A percentile compares a stretch with the other conserved stretches of the same genome.
phyloP scores from a whole-genome alignment of 2,888 invertebrate genomes.

The Matsumyia berberina region DNA sequence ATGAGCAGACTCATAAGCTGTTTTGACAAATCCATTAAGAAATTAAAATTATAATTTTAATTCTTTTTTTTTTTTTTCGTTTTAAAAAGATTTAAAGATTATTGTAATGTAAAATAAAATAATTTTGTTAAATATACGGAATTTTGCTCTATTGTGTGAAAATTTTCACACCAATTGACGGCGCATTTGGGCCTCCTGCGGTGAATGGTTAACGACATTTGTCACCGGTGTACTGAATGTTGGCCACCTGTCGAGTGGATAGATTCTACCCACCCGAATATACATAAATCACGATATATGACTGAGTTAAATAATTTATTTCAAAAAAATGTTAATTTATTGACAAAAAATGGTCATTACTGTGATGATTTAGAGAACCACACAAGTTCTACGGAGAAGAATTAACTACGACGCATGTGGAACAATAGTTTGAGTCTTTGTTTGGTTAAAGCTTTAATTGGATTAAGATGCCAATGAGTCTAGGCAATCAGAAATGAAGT shows the following conservation, averaged over 20 bases:
- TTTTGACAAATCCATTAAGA: constrained; percentile 8
- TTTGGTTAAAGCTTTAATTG: no score
- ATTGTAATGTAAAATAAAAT: constrained; percentile 1
- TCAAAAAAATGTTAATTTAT: constrained; percentile 7
- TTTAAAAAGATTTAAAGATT: not conserved
- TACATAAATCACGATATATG: constrained; percentile 34
- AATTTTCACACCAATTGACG: constrained; percentile 12
- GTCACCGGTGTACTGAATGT: constrained; percentile 8
- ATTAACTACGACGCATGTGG: not conserved
- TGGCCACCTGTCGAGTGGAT: constrained; percentile 19
- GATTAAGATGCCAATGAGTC: no score
- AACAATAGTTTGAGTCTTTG: not conserved
- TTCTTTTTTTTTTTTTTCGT: not conserved
- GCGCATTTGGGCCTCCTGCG: not conserved
- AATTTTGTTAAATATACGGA: not conserved
- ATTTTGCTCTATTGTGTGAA: not conserved
- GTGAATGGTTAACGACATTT: constrained; percentile 23
- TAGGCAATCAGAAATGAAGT: no score
- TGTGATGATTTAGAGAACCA: constrained; percentile 25
- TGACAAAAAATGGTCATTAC: constrained; percentile 2
- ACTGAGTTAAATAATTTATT: constrained; percentile 20
- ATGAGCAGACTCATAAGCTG: not conserved
- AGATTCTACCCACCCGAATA: not conserved
- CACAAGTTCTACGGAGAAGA: not conserved
- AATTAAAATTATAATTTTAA: not conserved